phyloP scores from a whole-genome alignment of 64 coral and sea anemone genomes.

The Porites australiensis region DNA sequence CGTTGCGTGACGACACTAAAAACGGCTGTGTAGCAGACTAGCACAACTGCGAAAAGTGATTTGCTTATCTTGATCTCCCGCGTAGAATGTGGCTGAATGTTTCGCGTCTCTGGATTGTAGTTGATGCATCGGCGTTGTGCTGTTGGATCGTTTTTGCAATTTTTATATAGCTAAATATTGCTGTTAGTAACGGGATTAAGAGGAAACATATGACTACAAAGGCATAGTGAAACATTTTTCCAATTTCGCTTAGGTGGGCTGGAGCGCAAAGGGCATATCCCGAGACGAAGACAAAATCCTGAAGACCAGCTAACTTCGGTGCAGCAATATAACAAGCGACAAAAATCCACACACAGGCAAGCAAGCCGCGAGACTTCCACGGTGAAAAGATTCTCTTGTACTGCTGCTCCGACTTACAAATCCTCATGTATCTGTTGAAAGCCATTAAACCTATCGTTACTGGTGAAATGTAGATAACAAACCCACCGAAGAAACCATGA shows the following conservation, averaged over 20 bases:
- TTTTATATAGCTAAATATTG: neutral
- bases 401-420: neutral
- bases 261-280: too few species aligned
- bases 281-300: neutral
- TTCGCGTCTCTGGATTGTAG: neutral
- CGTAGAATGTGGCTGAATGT: neutral
- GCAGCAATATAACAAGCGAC: neutral
- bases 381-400: neutral
- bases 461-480: too few species aligned
- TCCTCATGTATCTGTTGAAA: neutral
- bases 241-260: neutral
- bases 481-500: too few species aligned
- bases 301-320: neutral
- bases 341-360: neutral
- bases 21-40: too few species aligned
- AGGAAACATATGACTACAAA: neutral
- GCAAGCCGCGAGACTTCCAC: neutral
- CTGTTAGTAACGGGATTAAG: neutral
- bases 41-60: neutral
- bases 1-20: too few species aligned
- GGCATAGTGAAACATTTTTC: neutral
- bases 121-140: neutral
- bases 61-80: neutral
- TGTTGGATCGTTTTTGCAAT: neutral
- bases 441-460: too few species aligned